phyloP scores from a whole-genome alignment of 2,888 invertebrate genomes.

The Bursaphelenchus okinawaensis region DNA sequence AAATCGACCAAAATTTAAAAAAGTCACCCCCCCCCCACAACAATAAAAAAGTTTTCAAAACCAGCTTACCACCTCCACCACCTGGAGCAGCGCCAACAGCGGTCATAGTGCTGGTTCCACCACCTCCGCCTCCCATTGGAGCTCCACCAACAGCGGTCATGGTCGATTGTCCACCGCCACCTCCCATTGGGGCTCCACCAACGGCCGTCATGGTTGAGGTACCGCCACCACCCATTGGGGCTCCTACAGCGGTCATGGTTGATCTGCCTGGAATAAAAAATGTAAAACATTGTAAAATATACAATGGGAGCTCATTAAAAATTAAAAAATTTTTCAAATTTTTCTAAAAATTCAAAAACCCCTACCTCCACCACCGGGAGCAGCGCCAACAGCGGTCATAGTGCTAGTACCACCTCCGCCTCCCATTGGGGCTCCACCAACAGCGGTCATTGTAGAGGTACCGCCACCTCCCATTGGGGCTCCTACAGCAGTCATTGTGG shows the following conservation, averaged over 20 bases:
- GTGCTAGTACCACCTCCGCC: conserved; percentile 24
- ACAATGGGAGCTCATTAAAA: no score
- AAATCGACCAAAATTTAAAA: no score
- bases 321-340: no score
- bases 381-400: conserved; percentile 27
- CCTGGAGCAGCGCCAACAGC: not conserved
- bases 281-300: no score
- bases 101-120: conserved; percentile 12
- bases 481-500: conserved; percentile 15
- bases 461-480: conserved; percentile 1
- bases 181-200: conserved; percentile 9
- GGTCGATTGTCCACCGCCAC: conserved; percentile 4
- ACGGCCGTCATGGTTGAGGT: conserved; percentile 27
- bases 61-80: no score
- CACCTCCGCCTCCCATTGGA: conserved; percentile 1
- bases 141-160: conserved; percentile 10
- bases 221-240: conserved; percentile 24
- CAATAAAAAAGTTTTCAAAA: no score
- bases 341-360: no score
- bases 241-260: conserved; percentile 39
- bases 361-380: conserved; percentile 17
- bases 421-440: conserved; percentile 1
- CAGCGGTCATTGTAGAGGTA: conserved; percentile 13
- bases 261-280: conserved; percentile 31
- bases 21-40: no score